Base-by-base conservation (phyloP, 2,888 invertebrate species). In the Strigamia transsilvanica region DNA sequence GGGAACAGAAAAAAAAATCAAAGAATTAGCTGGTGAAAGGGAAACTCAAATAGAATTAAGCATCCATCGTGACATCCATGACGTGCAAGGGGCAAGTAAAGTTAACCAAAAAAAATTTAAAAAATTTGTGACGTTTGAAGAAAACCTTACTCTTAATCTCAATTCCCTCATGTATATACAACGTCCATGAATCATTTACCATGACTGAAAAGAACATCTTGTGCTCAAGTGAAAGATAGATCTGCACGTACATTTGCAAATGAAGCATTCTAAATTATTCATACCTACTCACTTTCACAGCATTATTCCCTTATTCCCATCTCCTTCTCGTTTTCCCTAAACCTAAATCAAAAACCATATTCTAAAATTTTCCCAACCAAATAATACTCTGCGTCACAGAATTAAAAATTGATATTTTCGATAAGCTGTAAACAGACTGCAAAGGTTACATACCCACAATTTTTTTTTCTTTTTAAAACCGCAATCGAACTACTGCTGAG, bases 191-290 rank as follows among this genome's bases (percentile, higher is more conserved):
- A 66, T 66, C 66, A 66, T 66, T 66, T 66, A 66, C 27, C 13
- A 66, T 9, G 66, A 6, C 66, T 32, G 66, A 66, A 66, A 66
- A 66, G 66, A 66, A 66, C 15, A 66, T 66, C 66, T 66, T 66
- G 66, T 66, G 66, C 66, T 27, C 66, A 23, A 66, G 66, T 66
- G 27, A 66, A 66, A 66, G 66, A 66, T 32, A 66, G 27, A 66
- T 66, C 66, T 66, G 27, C 66, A 66, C 66, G 66, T 66, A 66
- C 66, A 66, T 66, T 66, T 66, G 66, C 66, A 66, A 66, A 66
- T 66, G 66, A 66, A 66, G 66, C 66, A 66, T 66, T 66, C 66
- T 66, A 66, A 66, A 66, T 23, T 66, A 66, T 66, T 66, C 66
- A 66, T 66, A 10, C 15, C 66, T 66, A 66, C 66, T 66, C 66